Conservation (phyloP, 2,113 vertebrate genomes). For the Melanocharis versteri region DNA sequence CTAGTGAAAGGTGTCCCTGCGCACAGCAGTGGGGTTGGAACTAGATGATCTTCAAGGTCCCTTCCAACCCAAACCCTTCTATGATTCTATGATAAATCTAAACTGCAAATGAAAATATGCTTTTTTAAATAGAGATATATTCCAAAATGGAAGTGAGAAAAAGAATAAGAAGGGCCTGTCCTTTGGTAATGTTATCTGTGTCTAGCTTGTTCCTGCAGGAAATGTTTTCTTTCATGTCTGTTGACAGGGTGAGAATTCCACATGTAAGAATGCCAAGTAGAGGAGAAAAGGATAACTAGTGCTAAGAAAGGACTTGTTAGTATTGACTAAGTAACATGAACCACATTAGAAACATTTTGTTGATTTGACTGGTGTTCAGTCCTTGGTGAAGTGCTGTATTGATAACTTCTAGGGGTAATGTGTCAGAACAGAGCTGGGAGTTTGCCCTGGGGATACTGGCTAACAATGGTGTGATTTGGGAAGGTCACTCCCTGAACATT, state of each 20-base stretch:
- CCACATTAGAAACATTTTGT: not conserved
- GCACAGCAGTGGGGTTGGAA: not conserved
- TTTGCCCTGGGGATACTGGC: slow-evolving; percentile 1
- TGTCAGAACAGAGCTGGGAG: not conserved
- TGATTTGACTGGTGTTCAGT: not conserved
- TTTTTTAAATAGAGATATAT: not conserved
- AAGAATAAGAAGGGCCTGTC: not conserved
- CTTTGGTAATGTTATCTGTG: not conserved
- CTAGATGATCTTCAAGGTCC: not conserved
- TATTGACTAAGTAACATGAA: not conserved
- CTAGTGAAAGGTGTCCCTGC: not conserved
- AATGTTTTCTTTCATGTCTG: not conserved
- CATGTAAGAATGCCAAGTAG: not conserved
- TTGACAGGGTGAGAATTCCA: not conserved
- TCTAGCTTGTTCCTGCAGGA: not conserved
- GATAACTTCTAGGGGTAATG: not conserved
- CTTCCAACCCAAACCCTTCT: not conserved
- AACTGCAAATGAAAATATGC: not conserved
- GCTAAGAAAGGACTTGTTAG: not conserved
- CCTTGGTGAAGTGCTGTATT: not conserved
- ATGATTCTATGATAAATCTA: not conserved
- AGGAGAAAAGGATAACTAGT: not conserved
- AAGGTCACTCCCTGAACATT: not conserved
- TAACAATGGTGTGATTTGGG: not conserved
- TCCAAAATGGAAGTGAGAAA: not conserved